Conservation (phyloP, 2,888 invertebrate species). For the Diarsia brunnea region DNA sequence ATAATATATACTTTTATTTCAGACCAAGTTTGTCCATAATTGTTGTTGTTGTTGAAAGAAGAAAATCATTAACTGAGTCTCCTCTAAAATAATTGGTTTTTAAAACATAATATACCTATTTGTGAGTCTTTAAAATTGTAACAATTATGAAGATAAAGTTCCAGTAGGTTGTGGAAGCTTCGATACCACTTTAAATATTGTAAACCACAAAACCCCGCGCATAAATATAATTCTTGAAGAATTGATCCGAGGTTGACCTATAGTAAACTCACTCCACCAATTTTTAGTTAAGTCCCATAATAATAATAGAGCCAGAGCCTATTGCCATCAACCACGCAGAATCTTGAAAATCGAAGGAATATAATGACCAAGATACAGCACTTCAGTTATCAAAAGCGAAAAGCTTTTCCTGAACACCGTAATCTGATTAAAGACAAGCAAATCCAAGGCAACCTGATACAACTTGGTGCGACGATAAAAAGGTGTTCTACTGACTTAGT, state of each 20-base stretch:
- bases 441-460: neutral
- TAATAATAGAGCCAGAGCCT: neutral
- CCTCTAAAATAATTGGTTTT: neutral
- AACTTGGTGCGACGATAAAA: conserved; percentile 1
- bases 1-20: too few relatives aligned
- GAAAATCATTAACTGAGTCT: neutral
- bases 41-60: too few relatives aligned
- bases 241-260: too few relatives aligned
- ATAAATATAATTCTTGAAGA: too few relatives aligned
- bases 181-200: neutral
- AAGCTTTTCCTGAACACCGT: neutral
- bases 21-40: too few relatives aligned
- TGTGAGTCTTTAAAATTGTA: neutral
- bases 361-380: neutral
- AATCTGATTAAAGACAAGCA: neutral
- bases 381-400: neutral
- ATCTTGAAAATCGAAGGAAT: neutral
- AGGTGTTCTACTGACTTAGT: conserved; percentile 24
- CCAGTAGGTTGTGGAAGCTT: neutral
- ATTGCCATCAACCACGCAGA: neutral
- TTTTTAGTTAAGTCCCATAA: neutral
- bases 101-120: neutral
- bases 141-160: neutral
- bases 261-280: neutral
- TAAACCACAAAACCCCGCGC: neutral